A percentile compares a stretch with the other conserved stretches of the same genome.
Conservation (phyloP, 2,797 vertebrate genomes). For the Cyprinella venusta region DNA sequence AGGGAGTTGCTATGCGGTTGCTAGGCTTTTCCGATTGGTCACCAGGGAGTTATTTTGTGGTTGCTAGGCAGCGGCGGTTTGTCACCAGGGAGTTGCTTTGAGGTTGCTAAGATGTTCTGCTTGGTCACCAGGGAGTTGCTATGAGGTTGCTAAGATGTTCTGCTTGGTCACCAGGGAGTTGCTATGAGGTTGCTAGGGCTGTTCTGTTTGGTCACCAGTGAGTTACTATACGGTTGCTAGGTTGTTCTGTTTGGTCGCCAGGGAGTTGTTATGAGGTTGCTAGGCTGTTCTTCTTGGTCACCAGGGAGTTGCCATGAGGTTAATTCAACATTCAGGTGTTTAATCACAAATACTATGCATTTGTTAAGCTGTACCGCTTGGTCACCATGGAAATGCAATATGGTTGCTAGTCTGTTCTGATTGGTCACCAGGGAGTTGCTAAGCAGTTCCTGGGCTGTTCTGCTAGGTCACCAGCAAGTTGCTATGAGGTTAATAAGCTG, state of each 20-base stretch:
- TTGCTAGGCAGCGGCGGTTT: not conserved
- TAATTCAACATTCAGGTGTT: not conserved
- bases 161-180: not conserved
- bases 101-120: fast-evolving
- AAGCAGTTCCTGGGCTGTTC: not conserved
- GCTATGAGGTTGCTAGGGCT: fast-evolving
- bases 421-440: not conserved
- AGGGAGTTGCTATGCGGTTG: not conserved
- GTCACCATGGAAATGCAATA: not conserved
- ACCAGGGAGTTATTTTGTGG: not conserved
- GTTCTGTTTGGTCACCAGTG: not conserved
- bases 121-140: not conserved
- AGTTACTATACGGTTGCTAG: fast-evolving
- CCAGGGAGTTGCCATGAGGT: not conserved
- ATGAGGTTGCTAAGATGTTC: not conserved
- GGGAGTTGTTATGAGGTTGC: not conserved
- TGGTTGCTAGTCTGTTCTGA: not conserved
- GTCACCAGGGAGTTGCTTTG: not conserved
- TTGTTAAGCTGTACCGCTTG: not conserved
- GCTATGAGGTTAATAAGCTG: not conserved
- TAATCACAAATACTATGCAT: not conserved
- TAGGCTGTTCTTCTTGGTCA: not conserved
- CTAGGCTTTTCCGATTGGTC: too few relatives aligned
- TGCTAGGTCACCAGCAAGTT: not conserved
- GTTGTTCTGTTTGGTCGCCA: fast-evolving